Evolutionary conservation across 1,140 invertebrate genomes (phyloP).

Genomic region (Drosophila tani): DNA sequence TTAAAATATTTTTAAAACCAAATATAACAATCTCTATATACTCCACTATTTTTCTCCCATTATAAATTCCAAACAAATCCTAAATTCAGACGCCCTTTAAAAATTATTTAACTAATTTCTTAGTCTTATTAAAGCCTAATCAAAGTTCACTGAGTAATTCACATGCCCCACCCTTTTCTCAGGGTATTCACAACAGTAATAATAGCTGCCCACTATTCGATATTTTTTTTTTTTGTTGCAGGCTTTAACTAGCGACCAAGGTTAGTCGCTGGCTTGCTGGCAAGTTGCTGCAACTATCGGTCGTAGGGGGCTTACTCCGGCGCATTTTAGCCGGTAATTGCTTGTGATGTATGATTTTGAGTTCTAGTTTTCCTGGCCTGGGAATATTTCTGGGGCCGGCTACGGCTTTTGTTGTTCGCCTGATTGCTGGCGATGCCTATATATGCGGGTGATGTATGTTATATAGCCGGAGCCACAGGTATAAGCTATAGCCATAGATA

Average conservation of each 20-base stretch:
- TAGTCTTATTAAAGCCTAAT: not conserved
- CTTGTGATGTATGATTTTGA: slow-evolving; percentile 84
- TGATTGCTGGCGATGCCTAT: slow-evolving; percentile 79
- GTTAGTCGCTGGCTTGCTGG: slow-evolving; percentile 62
- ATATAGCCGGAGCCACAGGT: slow-evolving; percentile 71
- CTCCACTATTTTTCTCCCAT: too few species aligned
- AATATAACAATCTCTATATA: too few species aligned
- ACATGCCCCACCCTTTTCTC: not conserved
- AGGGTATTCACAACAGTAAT: slow-evolving; percentile 73
- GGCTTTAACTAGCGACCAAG: slow-evolving; percentile 66
- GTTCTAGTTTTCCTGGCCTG: slow-evolving; percentile 80
- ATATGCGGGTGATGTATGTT: slow-evolving; percentile 83
- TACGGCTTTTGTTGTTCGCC: slow-evolving; percentile 58
- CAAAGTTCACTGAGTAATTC: not conserved
- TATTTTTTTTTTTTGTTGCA: slow-evolving; percentile 40
- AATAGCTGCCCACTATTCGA: slow-evolving; percentile 70
- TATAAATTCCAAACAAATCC: too few species aligned
- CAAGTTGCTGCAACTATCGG: slow-evolving; percentile 42
- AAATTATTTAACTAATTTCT: too few species aligned
- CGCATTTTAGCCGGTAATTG: slow-evolving; percentile 82
- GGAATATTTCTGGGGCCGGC: slow-evolving; percentile 68
- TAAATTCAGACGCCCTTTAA: accelerated
- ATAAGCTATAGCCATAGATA: slow-evolving; percentile 71
- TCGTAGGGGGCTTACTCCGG: slow-evolving; percentile 65
- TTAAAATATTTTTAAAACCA: too few species aligned